phyloP scores from a whole-genome alignment of 2,113 vertebrate species.

The Notechis scutatus region DNA sequence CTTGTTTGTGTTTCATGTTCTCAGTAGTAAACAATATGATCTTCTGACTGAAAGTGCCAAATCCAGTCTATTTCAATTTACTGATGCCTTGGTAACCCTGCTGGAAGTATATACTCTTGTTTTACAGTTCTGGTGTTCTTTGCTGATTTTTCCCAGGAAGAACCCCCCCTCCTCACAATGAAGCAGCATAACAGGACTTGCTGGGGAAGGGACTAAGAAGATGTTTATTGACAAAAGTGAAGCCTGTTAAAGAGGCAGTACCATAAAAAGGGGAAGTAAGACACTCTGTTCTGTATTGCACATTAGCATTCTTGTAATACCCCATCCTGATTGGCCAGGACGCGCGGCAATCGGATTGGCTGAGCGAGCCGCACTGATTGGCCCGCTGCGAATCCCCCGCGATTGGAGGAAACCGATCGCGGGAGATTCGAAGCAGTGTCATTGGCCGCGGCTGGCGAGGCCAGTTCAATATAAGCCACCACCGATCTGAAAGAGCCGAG shows the following conservation, averaged over 20 bases:
- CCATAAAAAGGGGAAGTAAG: not conserved
- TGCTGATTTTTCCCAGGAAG: not conserved
- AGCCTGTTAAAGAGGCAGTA: not conserved
- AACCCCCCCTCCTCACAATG: not conserved
- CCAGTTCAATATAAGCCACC: too few species aligned
- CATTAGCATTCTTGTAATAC: too few species aligned
- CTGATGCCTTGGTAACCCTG: not conserved
- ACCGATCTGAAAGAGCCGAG: too few species aligned
- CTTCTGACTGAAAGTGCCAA: not conserved
- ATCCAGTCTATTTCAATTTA: not conserved
- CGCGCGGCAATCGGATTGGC: too few species aligned
- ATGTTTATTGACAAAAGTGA: not conserved
- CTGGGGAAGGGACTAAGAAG: not conserved
- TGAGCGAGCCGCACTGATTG: too few species aligned
- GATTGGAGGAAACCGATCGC: too few species aligned
- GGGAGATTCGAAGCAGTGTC: too few species aligned
- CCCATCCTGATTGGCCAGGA: too few species aligned
- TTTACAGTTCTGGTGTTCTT: not conserved
- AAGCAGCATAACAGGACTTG: not conserved
- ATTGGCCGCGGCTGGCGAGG: too few species aligned
- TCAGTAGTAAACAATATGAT: not conserved
- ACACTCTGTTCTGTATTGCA: too few species aligned
- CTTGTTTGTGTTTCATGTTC: not conserved
- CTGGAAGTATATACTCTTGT: not conserved
- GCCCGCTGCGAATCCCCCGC: too few species aligned